Base-by-base conservation (phyloP, 1,140 invertebrate species). In the Steinernema feltiae region DNA sequence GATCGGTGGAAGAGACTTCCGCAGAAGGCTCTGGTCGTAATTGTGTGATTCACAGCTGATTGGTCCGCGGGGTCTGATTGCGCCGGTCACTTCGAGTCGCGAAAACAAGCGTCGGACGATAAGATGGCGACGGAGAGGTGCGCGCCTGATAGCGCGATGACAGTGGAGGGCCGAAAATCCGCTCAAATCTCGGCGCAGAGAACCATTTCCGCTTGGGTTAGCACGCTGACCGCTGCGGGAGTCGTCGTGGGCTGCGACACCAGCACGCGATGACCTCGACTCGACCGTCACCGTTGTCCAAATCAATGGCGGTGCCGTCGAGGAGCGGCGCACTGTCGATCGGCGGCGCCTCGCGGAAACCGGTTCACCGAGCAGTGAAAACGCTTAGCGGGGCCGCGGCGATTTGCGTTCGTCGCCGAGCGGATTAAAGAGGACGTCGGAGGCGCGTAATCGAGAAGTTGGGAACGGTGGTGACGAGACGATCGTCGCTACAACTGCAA, bases 291-390 rank as follows among this genome's bases (percentile, higher is more conserved):
- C 18, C 53, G 53, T 15, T 63, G 53, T 63, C 53, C 53, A 63
- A 63, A 63, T 63, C 53, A 63, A 63, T 63, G 15, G 35, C 35
- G 35, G 35, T 18, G 35, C 35, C 35, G 7, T 41, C 35, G 35
- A 41, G 35, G n/a, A n/a, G n/a, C n/a, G n/a, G n/a, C n/a, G n/a
- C n/a, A n/a, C n/a, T n/a, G n/a, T n/a, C n/a, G n/a, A n/a, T n/a
- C n/a, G n/a, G n/a, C n/a, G n/a, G n/a, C n/a, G n/a, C n/a, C 41
- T 46, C 41, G 41, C 41, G 41, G 53, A 63, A 63, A 63, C 53
- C 53, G 53, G 53, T 63, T 63, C 53, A 27, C 7, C 7, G 35
- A 7, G 35, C 35, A 41, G 7, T 18, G 35, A 18, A 41, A 18
- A 41, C n/a, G 35, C 18, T 41, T 41, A 7, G 7, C 35, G 35